Conservation (phyloP, 2,797 vertebrate species). For the Melanotaenia parkinsoni region DNA sequence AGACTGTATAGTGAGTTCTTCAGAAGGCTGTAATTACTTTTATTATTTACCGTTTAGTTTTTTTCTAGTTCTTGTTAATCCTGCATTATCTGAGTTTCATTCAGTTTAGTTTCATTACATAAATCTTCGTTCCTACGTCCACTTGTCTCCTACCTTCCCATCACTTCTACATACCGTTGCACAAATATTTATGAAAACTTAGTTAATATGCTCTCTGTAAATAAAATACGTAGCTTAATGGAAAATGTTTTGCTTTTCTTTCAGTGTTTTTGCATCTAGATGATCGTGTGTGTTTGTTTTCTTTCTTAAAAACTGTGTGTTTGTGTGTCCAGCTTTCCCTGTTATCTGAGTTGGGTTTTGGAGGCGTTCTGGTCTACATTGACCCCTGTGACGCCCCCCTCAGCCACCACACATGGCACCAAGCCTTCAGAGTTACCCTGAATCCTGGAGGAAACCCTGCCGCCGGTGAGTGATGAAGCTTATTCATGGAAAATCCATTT, state of each 20-base stretch:
- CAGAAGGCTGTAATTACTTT: too few species aligned
- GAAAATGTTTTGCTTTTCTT: neutral
- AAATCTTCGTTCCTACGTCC: too few species aligned
- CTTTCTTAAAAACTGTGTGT: too few species aligned
- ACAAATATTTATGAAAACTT: neutral
- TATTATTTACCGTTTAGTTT: too few species aligned
- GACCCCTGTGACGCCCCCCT: slow-evolving; percentile 90
- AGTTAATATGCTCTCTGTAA: neutral
- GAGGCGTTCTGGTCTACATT: slow-evolving; percentile 88
- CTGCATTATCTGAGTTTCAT: too few species aligned
- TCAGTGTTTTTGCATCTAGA: too few species aligned
- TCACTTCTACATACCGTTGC: neutral
- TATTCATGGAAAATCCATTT: neutral
- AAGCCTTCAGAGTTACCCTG: slow-evolving; percentile 89
- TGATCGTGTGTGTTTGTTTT: too few species aligned
- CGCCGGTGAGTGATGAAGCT: slow-evolving; percentile 80
- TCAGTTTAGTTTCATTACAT: too few species aligned
- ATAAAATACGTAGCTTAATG: neutral
- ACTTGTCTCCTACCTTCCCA: too few species aligned
- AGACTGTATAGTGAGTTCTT: too few species aligned
- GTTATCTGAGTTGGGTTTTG: slow-evolving; percentile 88
- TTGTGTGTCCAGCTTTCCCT: slow-evolving; percentile 85
- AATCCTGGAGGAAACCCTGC: slow-evolving; percentile 89
- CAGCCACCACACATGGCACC: slow-evolving; percentile 66
- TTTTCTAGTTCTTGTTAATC: too few species aligned